These are phyloP conservation scores for Andrena praecox DNA, from an alignment of 2,888 invertebrate species.

Conservation along the genomic window DNA sequence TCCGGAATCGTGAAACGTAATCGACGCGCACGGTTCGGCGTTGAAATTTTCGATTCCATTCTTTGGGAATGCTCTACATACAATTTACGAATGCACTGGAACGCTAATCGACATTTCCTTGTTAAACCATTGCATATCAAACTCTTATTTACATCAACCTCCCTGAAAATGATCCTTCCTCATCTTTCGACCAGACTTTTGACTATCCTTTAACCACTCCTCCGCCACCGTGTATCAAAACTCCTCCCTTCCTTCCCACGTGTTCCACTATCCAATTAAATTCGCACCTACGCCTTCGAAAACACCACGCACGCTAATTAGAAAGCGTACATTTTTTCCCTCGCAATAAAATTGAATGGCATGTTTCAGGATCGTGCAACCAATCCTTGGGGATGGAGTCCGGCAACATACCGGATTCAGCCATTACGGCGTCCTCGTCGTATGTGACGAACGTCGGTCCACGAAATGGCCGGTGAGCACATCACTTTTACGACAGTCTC, in stretches of 20 bases:
- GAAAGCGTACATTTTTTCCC: not conserved
- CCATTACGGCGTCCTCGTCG: conserved; percentile 90
- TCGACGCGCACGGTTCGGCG: not conserved
- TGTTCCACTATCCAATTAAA: not conserved
- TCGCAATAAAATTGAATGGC: conserved; percentile 18
- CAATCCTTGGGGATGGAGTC: conserved; percentile 90
- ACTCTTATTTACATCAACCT: not conserved
- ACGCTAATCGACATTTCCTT: not conserved
- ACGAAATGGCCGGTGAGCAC: conserved; percentile 88
- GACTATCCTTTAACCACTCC: not conserved
- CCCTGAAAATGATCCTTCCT: not conserved
- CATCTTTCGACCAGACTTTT: not conserved
- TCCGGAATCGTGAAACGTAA: conserved; percentile 3
- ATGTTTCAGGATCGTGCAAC: conserved; percentile 87
- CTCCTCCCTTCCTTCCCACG: not conserved
- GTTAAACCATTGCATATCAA: not conserved
- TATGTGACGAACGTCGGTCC: conserved; percentile 90
- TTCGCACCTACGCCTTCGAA: not conserved
- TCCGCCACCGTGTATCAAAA: not conserved
- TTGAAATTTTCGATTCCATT: not conserved
- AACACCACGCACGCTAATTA: not conserved
- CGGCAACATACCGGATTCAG: conserved; percentile 89
- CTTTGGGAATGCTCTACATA: not conserved
- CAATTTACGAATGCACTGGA: not conserved
- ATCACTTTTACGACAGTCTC: conserved; percentile 53